Evolutionary conservation across 2,888 invertebrate species (phyloP).

Genomic region (Andrena marginata): DNA sequence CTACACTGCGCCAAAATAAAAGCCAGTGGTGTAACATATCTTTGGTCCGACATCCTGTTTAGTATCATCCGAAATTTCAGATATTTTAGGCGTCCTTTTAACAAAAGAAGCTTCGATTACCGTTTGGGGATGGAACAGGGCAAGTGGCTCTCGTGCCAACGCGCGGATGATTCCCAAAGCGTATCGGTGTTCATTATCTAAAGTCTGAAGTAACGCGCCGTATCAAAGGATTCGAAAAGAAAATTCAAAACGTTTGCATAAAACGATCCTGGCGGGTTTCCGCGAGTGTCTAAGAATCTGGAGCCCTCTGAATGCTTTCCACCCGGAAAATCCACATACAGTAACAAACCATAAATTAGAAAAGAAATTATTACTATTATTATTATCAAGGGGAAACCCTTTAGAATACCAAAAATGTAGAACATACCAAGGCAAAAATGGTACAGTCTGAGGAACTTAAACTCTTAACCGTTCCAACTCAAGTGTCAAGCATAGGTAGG

Average conservation of each 20-base stretch:
- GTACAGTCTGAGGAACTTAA: background rate
- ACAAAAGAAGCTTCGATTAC: background rate
- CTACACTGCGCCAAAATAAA: no score
- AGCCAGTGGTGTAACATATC: no score
- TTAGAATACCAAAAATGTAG: no score
- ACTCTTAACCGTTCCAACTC: background rate
- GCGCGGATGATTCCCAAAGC: background rate
- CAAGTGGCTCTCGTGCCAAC: background rate
- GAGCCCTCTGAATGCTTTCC: slow-evolving; percentile 29
- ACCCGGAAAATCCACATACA: background rate
- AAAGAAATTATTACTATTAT: no score
- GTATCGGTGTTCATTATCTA: slow-evolving; percentile 9
- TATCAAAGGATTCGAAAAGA: slow-evolving; percentile 17
- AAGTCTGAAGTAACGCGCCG: slow-evolving; percentile 1
- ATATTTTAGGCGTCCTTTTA: background rate
- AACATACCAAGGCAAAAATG: background rate
- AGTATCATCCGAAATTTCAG: no score
- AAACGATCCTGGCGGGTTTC: slow-evolving; percentile 22
- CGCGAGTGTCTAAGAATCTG: slow-evolving; percentile 16
- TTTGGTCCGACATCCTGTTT: no score
- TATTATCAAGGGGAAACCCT: no score
- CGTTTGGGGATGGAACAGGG: slow-evolving; percentile 4
- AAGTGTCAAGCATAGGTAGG: no score
- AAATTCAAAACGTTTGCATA: slow-evolving; percentile 24
- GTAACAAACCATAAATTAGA: background rate